A percentile compares a stretch with the other conserved stretches of the same genome.
phyloP scores from a whole-genome alignment of 2,113 vertebrate species.

The Notothenia coriiceps region DNA sequence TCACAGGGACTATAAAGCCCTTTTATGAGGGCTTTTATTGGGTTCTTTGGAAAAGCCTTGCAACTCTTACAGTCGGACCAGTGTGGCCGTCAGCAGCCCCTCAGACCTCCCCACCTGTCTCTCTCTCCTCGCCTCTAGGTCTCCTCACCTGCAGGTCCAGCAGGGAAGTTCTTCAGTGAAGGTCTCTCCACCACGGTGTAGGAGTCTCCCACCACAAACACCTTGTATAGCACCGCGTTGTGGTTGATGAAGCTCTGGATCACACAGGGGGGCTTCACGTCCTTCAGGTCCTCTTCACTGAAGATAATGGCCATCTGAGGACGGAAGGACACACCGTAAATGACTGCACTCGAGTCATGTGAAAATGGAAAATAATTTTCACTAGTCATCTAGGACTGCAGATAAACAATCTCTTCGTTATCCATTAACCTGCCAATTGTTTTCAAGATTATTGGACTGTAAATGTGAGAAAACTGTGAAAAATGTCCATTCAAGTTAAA shows the following conservation, averaged over 20 bases:
- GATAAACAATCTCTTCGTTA: too few species aligned
- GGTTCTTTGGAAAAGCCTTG: conserved; percentile 48
- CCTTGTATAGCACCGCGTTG: conserved; percentile 97
- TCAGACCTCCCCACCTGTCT: conserved; percentile 17
- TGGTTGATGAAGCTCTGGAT: conserved; percentile 99
- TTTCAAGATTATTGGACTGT: too few species aligned
- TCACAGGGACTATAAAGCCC: conserved; percentile 59
- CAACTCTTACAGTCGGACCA: conserved; percentile 24
- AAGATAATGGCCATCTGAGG: conserved; percentile 98
- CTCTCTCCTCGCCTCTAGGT: conserved; percentile 70
- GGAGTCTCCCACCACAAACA: conserved; percentile 97
- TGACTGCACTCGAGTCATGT: too few species aligned
- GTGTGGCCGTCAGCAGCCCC: conserved; percentile 14
- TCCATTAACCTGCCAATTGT: too few species aligned
- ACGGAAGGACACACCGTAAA: neutral
- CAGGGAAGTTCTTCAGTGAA: conserved; percentile 97
- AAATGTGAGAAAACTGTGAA: too few species aligned
- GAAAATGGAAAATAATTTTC: neutral
- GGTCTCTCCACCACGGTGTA: conserved; percentile 97
- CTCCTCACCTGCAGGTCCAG: conserved; percentile 90
- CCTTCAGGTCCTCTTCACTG: conserved; percentile 93
- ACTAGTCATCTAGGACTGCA: neutral
- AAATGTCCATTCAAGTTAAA: too few species aligned
- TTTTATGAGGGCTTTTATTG: conserved; percentile 72
- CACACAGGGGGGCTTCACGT: conserved; percentile 94